Evolutionary conservation across 2,113 vertebrate genomes (phyloP).

Genomic region (Todiramphus chloris): DNA sequence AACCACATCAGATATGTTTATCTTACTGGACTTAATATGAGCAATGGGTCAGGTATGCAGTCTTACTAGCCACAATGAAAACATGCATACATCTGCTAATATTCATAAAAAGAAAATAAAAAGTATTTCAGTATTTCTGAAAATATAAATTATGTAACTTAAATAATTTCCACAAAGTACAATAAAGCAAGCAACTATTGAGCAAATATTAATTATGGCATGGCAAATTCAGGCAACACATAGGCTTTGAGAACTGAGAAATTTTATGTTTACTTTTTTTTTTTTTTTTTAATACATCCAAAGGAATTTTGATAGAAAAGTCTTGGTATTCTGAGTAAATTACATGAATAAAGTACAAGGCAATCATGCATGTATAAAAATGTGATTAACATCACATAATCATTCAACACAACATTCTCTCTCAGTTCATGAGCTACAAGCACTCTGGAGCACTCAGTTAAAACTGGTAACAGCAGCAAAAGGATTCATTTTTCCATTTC

Average conservation of each 20-base stretch:
- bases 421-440: not conserved
- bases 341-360: not conserved
- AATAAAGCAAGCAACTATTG: not conserved
- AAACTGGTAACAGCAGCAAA: not conserved
- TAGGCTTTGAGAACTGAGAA: not conserved
- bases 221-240: not conserved
- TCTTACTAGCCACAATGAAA: not conserved
- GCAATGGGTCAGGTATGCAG: not conserved
- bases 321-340: not conserved
- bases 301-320: not conserved
- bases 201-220: not conserved
- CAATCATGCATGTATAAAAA: not conserved
- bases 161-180: not conserved
- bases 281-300: not conserved
- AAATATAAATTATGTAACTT: not conserved
- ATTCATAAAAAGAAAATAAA: not conserved
- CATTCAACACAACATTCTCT: not conserved
- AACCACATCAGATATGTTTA: fast-evolving
- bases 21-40: not conserved
- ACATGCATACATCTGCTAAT: not conserved
- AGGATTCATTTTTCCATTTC: not conserved
- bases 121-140: not conserved
- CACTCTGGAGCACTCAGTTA: not conserved
- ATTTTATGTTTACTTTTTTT: not conserved
- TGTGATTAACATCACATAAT: not conserved